Conservation (phyloP, 2,113 vertebrate species). For the Holacanthus passer region DNA sequence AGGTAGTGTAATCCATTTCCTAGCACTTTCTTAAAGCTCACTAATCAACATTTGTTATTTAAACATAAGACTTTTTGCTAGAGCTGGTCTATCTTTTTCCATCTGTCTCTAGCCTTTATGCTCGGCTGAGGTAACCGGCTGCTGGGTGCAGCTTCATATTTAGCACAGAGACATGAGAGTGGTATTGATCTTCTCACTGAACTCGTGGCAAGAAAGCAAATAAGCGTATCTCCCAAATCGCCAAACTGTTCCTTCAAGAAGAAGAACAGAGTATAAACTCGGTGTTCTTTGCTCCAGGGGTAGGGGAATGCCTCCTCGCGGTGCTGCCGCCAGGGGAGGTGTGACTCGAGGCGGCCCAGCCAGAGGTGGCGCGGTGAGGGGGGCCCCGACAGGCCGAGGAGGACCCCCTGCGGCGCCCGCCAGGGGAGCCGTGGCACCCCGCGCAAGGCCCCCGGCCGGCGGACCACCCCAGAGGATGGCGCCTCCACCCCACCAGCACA, state of each 20-base stretch:
- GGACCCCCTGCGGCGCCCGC: constrained; percentile 87
- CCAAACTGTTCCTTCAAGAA: background rate
- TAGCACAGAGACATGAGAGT: background rate
- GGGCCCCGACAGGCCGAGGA: constrained; percentile 88
- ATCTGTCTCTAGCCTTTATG: background rate
- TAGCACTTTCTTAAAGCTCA: background rate
- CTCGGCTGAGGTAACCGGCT: background rate
- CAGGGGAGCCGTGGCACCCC: constrained; percentile 86
- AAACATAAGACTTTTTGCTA: background rate
- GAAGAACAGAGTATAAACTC: background rate
- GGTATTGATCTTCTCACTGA: background rate
- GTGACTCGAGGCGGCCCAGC: constrained; percentile 90
- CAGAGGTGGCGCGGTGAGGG: constrained; percentile 89
- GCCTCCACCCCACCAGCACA: constrained; percentile 84
- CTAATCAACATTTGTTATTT: background rate
- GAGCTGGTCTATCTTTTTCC: background rate
- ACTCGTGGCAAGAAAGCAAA: background rate
- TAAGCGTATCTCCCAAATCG: background rate
- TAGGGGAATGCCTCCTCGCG: constrained; percentile 92
- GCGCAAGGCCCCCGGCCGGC: constrained; percentile 86
- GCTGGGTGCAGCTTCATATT: background rate
- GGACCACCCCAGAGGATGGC: constrained; percentile 92
- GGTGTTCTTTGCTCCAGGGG: constrained; percentile 81
- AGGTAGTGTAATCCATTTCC: too few species aligned
- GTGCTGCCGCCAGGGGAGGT: constrained; percentile 87